These are phyloP conservation scores for Cosmia pyralina DNA, from an alignment of 2,888 invertebrate genomes.

Conservation along the genomic window DNA sequence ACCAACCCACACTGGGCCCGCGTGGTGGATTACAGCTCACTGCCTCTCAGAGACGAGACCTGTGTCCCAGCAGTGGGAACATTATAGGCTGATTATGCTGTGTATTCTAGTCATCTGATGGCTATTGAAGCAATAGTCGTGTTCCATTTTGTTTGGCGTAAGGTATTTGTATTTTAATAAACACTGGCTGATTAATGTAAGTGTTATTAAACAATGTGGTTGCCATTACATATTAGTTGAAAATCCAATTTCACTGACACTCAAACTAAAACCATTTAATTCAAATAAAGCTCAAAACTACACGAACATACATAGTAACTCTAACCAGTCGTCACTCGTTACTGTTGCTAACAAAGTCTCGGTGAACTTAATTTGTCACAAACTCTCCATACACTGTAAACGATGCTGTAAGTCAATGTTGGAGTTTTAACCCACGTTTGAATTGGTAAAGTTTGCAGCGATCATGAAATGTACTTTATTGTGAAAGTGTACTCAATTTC, in stretches of 20 bases:
- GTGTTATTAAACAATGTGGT: too few relatives aligned
- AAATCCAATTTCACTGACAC: too few relatives aligned
- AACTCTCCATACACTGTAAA: slow-evolving; percentile 1
- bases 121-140: too few relatives aligned
- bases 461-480: background rate
- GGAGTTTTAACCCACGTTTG: background rate
- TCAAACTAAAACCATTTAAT: background rate
- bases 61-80: too few relatives aligned
- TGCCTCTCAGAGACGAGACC: too few relatives aligned
- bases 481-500: background rate
- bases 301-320: slow-evolving; percentile 14
- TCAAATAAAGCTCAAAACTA: slow-evolving; percentile 26
- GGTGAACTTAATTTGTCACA: slow-evolving; percentile 39
- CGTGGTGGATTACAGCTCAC: too few relatives aligned
- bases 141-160: too few relatives aligned
- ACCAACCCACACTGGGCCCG: too few relatives aligned
- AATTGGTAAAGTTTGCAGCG: slow-evolving; percentile 20
- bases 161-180: too few relatives aligned
- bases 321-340: slow-evolving; percentile 1
- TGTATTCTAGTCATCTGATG: too few relatives aligned
- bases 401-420: background rate
- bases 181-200: background rate
- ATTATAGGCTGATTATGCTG: too few relatives aligned
- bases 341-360: slow-evolving; percentile 17
- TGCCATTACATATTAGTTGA: background rate